Base-by-base conservation (phyloP, 1,140 invertebrate genomes). In the Drosophila kurseongensis region DNA sequence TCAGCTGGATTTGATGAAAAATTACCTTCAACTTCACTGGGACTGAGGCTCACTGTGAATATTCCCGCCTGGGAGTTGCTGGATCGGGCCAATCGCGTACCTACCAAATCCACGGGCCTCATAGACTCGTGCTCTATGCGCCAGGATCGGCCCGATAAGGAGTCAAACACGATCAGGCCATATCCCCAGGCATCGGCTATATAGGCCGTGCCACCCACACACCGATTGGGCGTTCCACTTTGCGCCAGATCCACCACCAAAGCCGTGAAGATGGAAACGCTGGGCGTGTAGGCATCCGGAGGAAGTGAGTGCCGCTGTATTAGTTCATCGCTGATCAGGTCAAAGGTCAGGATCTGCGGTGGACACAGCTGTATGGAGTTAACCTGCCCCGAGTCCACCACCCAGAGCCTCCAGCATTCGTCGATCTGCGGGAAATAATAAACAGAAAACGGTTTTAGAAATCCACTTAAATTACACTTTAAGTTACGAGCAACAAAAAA, bases 111-210 rank as follows among this genome's bases (percentile, higher is more conserved):
- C 94, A 62, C 50, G 0, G 96, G 96, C 80, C 94, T 96, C 86
- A 96, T 95, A 0, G 94, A 93, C 32, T 95, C 95, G 82, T 96
- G 96, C 1, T 92, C 93, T 29, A 95, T 94, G 66, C 93, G 94
- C 96, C 96, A 97, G 0, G 95, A 95, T 41, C 82, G 93, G 18
- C 93, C 80, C 1, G 91, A 91, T 0, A 84, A 65, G 1, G 94
- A 93, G 84, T 97, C 95, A 54, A 96, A 96, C 3, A 97, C 96
- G 1, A 97, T 90, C 0, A 97, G 63, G 0, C 94, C 94, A 85
- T 94, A 96, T 3, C 94, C 94, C n/a, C 94, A 94, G 5, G 96
- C 95, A 80, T 97, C 96, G 0, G 96, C 95, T 5, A 96, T 94
- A 77, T 97, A 97, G 5, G 96, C 95, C 59, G 93, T 96, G 0